These are phyloP conservation scores for Corydoras sp. DNA, from an alignment of 2,113 vertebrate species.

Conservation along the genomic window DNA sequence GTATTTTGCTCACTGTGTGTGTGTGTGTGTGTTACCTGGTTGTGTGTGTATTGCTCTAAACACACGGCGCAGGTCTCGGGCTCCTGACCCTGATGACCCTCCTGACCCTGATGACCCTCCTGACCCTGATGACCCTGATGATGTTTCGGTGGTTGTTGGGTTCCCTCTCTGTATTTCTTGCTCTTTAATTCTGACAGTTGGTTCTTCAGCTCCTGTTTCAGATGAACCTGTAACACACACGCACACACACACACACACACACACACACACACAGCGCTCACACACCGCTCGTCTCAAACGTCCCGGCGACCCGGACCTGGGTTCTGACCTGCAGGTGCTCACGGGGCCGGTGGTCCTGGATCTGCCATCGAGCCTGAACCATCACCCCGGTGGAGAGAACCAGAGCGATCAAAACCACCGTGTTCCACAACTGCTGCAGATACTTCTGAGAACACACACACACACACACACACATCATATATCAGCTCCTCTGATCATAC, in stretches of 20 bases:
- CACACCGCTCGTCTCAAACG: too few relatives aligned
- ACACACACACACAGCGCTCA: too few relatives aligned
- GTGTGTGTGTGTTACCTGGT: constrained; percentile 69
- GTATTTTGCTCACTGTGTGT: background rate
- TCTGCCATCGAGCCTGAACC: constrained; percentile 85
- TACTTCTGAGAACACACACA: constrained; percentile 69
- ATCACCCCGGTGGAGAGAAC: constrained; percentile 85
- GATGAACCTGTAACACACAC: constrained; percentile 59
- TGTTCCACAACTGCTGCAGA: constrained; percentile 93
- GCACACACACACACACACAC: background rate
- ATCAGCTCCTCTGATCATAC: too few relatives aligned
- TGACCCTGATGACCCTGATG: constrained; percentile 24
- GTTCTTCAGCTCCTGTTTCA: constrained; percentile 76
- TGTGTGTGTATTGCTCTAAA: constrained; percentile 83
- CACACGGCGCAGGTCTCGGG: constrained; percentile 84
- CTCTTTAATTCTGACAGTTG: constrained; percentile 74
- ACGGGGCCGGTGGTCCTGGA: constrained; percentile 61
- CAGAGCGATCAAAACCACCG: constrained; percentile 82
- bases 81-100: constrained; percentile 37
- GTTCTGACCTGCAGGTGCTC: constrained; percentile 64
- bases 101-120: too few relatives aligned
- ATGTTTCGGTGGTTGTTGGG: constrained; percentile 1
- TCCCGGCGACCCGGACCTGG: too few relatives aligned
- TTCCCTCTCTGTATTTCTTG: constrained; percentile 70
- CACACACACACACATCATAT: background rate